Evolutionary conservation across 2,888 invertebrate genomes (phyloP), one percentile per base, ranked within the genome.

Genomic region (Ormyrus rosae): DNA sequence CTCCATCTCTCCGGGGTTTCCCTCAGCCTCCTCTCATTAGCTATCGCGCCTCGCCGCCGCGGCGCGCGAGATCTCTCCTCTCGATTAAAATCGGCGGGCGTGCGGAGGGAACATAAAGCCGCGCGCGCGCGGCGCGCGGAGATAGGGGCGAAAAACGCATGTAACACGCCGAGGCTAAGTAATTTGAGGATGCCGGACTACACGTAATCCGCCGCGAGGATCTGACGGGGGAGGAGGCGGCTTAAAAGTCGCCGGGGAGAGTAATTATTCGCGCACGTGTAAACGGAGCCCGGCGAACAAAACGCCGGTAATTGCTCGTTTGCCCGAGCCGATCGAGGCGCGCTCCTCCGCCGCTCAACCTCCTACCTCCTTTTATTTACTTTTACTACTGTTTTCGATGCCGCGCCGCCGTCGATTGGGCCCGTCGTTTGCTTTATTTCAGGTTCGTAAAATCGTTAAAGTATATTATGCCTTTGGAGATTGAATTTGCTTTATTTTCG

Each of bases 11-110:
- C 34, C 48, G 34, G 34, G 34, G 34, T 48, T 13, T 50, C 56
- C 45, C 60, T 61, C 67, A 19, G 63, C 58, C 5, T 34, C 11
- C 11, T 7, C 64, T 65, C 64, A 65, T 75, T 75, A 75, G 75
- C 67, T 63, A 63, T 72, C 70, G 13, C 60, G 46, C 19, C 19
- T 6, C 11, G 51, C 65, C 10, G 64, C 64, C 51, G 11, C 11
- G 60, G 6, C 48, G 13, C 51, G 13, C 7, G 46, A 46, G 61
- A 19, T 48, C 5, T 19, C 34, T 55, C n/a, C 45, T 58, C 60
- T 46, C 73, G 79, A 79, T 79, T 79, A 74, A 63, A 74, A 79
- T 79, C 79, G 68, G 58, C 46, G 34, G 34, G 34, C 34, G 67
- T 19, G 63, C 65, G 77, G 51, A 71, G 71, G 55, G 70, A 70